Evolutionary conservation across 2,888 invertebrate species (phyloP).

Genomic region (Oegoconia quadripuncta): DNA sequence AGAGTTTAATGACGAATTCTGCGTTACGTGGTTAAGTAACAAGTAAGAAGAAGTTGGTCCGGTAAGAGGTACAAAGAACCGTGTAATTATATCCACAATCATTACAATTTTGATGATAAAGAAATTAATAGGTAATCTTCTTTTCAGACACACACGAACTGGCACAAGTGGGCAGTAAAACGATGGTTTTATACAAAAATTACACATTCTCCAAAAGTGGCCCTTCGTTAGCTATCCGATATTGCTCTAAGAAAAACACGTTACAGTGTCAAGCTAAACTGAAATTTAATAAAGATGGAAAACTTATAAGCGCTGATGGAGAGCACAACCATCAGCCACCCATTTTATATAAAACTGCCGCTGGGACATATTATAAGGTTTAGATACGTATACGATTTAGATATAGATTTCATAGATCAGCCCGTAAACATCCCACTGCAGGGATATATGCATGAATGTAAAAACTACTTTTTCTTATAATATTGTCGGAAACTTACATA

Average conservation of each 20-base stretch:
- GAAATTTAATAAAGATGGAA: neutral
- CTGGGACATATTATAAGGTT: slow-evolving; percentile 21
- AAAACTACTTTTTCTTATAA: too few relatives aligned
- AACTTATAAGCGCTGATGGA: slow-evolving; percentile 16
- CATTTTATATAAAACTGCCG: slow-evolving; percentile 17
- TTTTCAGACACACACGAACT: neutral
- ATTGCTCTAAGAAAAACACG: neutral
- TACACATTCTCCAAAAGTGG: slow-evolving; percentile 3
- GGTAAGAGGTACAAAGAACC: too few relatives aligned
- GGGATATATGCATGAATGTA: too few relatives aligned
- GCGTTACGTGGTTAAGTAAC: too few relatives aligned
- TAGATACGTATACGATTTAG: too few relatives aligned
- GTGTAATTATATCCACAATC: neutral
- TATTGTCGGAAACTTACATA: too few relatives aligned
- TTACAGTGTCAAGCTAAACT: neutral
- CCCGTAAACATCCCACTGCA: too few relatives aligned
- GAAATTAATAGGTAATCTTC: neutral
- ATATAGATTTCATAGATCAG: too few relatives aligned
- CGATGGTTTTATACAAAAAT: neutral
- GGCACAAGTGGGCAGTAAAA: neutral
- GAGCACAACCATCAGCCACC: slow-evolving; percentile 26
- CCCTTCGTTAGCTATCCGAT: too few relatives aligned
- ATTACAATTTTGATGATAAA: too few relatives aligned
- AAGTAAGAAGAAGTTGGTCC: too few relatives aligned
- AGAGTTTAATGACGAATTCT: too few relatives aligned